Base-by-base conservation (phyloP, 2,113 vertebrate species). In the Crotalus viridis region DNA sequence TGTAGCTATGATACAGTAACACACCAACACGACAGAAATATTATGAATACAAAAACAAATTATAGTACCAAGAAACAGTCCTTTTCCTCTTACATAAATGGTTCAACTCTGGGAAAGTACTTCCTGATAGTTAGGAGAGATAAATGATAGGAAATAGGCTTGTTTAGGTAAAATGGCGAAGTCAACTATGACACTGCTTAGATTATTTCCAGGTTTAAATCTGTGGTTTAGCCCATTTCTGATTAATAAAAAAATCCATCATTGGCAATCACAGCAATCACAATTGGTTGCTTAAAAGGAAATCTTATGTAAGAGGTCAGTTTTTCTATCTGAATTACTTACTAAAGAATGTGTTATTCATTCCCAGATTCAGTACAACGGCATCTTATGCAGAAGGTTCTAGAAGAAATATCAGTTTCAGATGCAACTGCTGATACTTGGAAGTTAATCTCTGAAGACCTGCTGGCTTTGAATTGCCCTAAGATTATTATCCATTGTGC, bases 211-310 rank as follows among this genome's bases (percentile, higher is more conserved):
- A 91, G 46, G 39, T 90, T 21, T 28, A 52, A 12, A 51, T 28
- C 1, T 87, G 46, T 52, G 52, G 24, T 13, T 52, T 26, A 26
- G 86, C 22, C 24, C 13, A 3, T 10, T 93, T 87, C 7, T 19
- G 56, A 92, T 93, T 39, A n/a, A 86, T 51, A 33, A 89, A 87
- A 69, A 13, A n/a, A 64, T 9, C 6, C 39, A 13, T 89, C 88
- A 93, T 15, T 91, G 10, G 28, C 28, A 69, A 69, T 69, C 64
- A 69, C 2, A 13, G 5, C 64, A 69, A n/a, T n/a, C 8, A 89
- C 90, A 92, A 91, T 17, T 92, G 59, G 51, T 87, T 94, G 22
- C 59, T 46, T 94, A 28, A 61, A 89, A 93, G 56, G 19, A 91
- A 85, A 59, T n/a, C 56, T 91, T 10, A 51, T 33, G 5, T 8